Percentiles rank a stretch among this genome's conserved stretches.
These are phyloP conservation scores for Morphnarchus princeps DNA, from an alignment of 2,113 vertebrate species.

Conservation along the genomic window DNA sequence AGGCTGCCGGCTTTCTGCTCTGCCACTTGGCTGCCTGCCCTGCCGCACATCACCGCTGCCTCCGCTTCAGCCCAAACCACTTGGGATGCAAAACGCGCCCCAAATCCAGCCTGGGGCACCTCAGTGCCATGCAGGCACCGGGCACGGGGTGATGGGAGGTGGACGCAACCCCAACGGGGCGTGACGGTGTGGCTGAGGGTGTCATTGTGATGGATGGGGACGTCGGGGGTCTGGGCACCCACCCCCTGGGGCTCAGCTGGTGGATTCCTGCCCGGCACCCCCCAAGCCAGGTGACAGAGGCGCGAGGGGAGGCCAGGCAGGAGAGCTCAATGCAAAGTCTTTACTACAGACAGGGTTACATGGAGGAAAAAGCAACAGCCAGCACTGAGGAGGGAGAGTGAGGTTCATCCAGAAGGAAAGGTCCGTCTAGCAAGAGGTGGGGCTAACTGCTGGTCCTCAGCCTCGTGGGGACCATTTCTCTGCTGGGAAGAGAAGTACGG, in stretches of 20 bases:
- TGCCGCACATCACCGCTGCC: rapidly evolving
- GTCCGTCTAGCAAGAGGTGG: rapidly evolving
- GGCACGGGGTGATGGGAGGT: background rate
- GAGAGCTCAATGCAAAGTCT: background rate
- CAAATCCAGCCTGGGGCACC: background rate
- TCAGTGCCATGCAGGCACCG: background rate
- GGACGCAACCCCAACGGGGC: rapidly evolving
- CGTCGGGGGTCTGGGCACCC: background rate
- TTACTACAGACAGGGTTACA: slow-evolving; percentile 3
- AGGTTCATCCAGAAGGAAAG: background rate
- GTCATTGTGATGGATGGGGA: background rate
- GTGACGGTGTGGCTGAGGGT: background rate
- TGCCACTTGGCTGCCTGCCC: background rate
- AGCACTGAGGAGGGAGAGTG: background rate
- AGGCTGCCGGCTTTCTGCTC: background rate
- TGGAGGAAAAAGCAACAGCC: background rate
- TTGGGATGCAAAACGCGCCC: rapidly evolving
- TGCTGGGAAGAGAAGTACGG: background rate
- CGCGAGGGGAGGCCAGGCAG: background rate
- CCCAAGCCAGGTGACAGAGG: rapidly evolving
- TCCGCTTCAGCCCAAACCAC: background rate
- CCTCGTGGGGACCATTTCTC: rapidly evolving
- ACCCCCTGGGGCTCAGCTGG: rapidly evolving
- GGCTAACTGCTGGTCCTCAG: background rate
- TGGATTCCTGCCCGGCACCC: background rate